A percentile compares a stretch with the other conserved stretches of the same genome.
These are phyloP conservation scores for Thryonomys swinderianus DNA, from an alignment of 2,113 vertebrate species.

Conservation along the genomic window DNA sequence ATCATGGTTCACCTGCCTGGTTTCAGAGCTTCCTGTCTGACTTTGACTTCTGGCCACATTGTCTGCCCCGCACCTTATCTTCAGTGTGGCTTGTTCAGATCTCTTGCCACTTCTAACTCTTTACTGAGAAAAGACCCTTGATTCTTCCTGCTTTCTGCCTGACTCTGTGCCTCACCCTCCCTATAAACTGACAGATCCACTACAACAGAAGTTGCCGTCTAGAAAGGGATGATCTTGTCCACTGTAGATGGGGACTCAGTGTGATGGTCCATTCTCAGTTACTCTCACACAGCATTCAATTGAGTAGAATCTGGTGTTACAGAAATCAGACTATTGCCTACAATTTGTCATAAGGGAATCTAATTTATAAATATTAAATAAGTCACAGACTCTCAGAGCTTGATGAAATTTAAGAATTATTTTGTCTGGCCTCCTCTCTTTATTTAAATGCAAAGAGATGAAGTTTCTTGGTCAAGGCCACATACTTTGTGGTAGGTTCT, in stretches of 20 bases:
- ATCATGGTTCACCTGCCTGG: background rate
- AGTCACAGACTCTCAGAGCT: background rate
- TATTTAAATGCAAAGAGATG: background rate
- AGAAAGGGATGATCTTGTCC: background rate
- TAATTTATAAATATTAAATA: background rate
- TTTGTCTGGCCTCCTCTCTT: background rate
- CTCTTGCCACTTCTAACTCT: background rate
- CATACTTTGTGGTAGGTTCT: background rate
- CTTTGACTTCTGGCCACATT: background rate
- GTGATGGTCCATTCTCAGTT: fast-evolving
- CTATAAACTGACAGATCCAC: background rate
- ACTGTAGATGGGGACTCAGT: background rate
- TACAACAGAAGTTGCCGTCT: background rate
- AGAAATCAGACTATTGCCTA: background rate
- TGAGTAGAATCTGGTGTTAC: background rate
- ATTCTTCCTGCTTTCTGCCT: background rate
- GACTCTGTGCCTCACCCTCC: background rate
- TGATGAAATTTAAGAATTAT: background rate
- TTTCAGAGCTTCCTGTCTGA: background rate
- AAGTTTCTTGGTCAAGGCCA: background rate
- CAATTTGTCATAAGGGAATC: background rate
- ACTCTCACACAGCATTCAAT: background rate
- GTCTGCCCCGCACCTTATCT: background rate
- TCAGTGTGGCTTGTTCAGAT: background rate
- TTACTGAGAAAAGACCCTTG: background rate